Percentiles rank a stretch among this genome's conserved stretches.
Evolutionary conservation across 2,797 vertebrate species (phyloP).

Genomic region (Acestrorhynchus altus): DNA sequence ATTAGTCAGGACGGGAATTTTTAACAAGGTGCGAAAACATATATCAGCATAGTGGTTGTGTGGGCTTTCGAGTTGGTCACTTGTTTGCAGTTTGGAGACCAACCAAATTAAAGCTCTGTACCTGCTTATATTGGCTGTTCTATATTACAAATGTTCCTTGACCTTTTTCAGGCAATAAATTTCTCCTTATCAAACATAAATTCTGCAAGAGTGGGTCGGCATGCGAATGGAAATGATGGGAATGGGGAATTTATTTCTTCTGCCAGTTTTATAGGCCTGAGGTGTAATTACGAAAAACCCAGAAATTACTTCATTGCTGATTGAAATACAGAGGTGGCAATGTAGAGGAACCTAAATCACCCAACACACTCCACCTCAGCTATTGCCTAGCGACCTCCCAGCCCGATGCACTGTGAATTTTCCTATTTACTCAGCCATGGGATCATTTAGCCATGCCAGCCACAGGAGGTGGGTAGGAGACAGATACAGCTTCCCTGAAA

Average conservation of each 20-base stretch:
- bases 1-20: constrained; percentile 29
- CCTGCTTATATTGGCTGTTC: constrained; percentile 35
- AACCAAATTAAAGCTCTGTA: too few relatives aligned
- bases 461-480: neutral
- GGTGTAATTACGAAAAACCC: constrained; percentile 60
- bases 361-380: constrained; percentile 26
- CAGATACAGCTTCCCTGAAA: constrained; percentile 4
- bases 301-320: constrained; percentile 62
- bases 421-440: constrained; percentile 32
- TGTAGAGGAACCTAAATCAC: constrained; percentile 51
- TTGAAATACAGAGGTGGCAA: constrained; percentile 57
- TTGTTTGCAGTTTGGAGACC: constrained; percentile 2
- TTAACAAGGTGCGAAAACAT: constrained; percentile 9
- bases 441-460: neutral
- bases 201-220: constrained; percentile 42
- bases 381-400: neutral
- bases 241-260: constrained; percentile 62
- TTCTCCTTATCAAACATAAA: constrained; percentile 48
- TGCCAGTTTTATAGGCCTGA: constrained; percentile 61
- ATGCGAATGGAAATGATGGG: constrained; percentile 50
- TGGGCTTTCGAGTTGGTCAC: neutral
- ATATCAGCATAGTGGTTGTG: neutral
- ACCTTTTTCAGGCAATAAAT: constrained; percentile 50
- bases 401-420: constrained; percentile 14
- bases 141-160: constrained; percentile 39